Evolutionary conservation across 2,888 invertebrate genomes (phyloP), one percentile per base, ranked within the genome.

Genomic region (Subacronicta megacephala): DNA sequence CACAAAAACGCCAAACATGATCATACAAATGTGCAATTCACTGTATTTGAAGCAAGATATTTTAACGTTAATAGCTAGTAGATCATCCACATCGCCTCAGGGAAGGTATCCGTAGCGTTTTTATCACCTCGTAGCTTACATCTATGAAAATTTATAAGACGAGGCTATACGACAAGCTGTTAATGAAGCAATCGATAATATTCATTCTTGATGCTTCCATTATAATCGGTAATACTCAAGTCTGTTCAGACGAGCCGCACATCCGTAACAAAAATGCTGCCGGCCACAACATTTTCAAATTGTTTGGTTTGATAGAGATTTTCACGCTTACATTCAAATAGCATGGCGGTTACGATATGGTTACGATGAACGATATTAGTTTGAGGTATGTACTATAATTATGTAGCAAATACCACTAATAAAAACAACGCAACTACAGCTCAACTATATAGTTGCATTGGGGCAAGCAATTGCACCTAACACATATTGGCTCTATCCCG

Each of bases 111-210:
- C 23, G 16, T 38, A 42, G n/a, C 13, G 29, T 49, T 49, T 65
- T 57, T 57, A 67, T 55, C 20, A 65, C 53, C 15, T 38, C 37
- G 18, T 38, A 47, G 17, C 47, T 33, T 47, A 40, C 10, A 1
- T 45, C 50, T 12, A 45, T 62, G 44, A 44, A 66, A 38, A 62
- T 51, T 18, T 56, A 62, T 49, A 44, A 36, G 10, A 15, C 12
- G 9, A 57, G 4, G 42, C 16, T 52, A 35, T 18, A 52, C 33
- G 41, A 52, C 42, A 33, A 42, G 47, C 35, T 36, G 20, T 37
- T 67, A 69, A 67, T 67, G 44, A 67, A 67, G 51, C 18, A 49
- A 69, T 67, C 64, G 51, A 69, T 69, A 55, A 38, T 66, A 53
- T 45, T 46, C 43, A 45, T 62, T 60, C 57, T 53, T 61, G 59